These are phyloP conservation scores for Alectoris magna DNA, from an alignment of 2,797 vertebrate genomes.

Conservation along the genomic window DNA sequence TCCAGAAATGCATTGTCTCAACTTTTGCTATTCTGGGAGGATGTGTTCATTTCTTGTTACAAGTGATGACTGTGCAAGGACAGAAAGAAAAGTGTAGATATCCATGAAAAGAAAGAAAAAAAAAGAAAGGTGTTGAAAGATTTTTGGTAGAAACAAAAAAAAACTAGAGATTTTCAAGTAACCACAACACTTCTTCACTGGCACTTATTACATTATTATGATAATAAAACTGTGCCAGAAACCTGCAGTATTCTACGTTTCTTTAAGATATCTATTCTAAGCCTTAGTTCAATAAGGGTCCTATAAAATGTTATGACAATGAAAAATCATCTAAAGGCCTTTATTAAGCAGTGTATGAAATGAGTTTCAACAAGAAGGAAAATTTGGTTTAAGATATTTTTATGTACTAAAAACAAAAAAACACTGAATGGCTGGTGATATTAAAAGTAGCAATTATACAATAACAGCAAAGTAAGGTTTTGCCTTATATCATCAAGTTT, in stretches of 20 bases:
- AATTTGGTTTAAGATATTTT: neutral
- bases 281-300: neutral
- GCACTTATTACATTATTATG: neutral
- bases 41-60: neutral
- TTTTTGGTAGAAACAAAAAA: neutral
- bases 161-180: neutral
- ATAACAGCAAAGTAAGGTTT: neutral
- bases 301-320: slow-evolving; percentile 1
- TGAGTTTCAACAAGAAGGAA: neutral
- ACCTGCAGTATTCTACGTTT: neutral
- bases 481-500: neutral
- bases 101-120: neutral
- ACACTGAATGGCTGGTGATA: neutral
- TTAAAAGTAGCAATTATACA: neutral
- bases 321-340: neutral
- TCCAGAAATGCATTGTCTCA: neutral
- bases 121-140: neutral
- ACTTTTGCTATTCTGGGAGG: neutral
- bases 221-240: neutral
- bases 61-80: neutral
- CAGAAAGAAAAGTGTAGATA: neutral
- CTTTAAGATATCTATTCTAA: slow-evolving; percentile 3
- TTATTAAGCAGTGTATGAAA: neutral
- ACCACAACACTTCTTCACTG: neutral
- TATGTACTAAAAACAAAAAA: neutral